phyloP scores from a whole-genome alignment of 2,113 vertebrate species.

The Triplophysa siluroides region DNA sequence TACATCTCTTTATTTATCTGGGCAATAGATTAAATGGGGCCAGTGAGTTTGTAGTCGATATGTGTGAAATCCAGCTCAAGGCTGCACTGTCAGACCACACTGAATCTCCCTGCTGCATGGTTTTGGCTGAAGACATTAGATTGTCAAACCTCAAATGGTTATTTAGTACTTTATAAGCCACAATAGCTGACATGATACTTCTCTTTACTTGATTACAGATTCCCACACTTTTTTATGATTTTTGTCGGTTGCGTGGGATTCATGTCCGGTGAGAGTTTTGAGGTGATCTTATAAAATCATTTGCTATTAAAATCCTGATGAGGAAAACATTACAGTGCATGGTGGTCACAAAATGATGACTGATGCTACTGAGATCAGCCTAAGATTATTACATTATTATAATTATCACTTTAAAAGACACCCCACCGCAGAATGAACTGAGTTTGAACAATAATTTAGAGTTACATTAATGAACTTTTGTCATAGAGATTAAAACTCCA shows the following conservation, averaged over 20 bases:
- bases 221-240: slow-evolving; percentile 38
- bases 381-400: not conserved
- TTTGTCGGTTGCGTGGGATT: slow-evolving; percentile 11
- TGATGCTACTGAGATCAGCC: not conserved
- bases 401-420: too few relatives aligned
- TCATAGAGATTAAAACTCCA: not conserved
- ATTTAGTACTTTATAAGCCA: slow-evolving; percentile 35
- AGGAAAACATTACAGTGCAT: not conserved
- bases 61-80: slow-evolving; percentile 34
- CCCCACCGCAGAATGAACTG: too few relatives aligned
- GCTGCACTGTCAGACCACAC: slow-evolving; percentile 32
- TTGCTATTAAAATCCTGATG: slow-evolving; percentile 18
- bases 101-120: not conserved
- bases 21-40: not conserved
- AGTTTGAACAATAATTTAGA: too few relatives aligned
- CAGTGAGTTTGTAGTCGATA: slow-evolving; percentile 29
- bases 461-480: not conserved
- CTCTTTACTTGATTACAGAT: slow-evolving; percentile 37
- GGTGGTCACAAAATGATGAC: not conserved
- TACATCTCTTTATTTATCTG: too few relatives aligned
- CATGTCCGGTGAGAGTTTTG: slow-evolving; percentile 19
- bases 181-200: slow-evolving; percentile 27
- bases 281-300: slow-evolving; percentile 26
- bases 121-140: slow-evolving; percentile 1
- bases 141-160: slow-evolving; percentile 12